These are phyloP conservation scores for Corydoras maculifer DNA, from an alignment of 2,113 vertebrate species.

Conservation along the genomic window DNA sequence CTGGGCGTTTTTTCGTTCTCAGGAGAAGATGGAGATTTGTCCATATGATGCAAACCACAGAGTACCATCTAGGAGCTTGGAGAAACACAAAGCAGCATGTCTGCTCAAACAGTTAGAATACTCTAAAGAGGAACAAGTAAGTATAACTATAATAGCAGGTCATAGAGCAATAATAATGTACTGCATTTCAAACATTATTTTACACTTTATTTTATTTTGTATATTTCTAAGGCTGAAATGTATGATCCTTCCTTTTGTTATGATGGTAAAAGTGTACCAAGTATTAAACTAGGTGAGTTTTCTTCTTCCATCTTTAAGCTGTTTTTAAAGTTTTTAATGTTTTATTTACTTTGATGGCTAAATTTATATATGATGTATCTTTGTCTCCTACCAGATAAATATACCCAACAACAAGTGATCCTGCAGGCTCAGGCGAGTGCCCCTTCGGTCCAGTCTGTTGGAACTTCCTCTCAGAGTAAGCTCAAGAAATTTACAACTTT, in stretches of 20 bases:
- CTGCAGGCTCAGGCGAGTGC: slow-evolving; percentile 68
- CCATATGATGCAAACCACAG: slow-evolving; percentile 76
- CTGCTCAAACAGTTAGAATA: slow-evolving; percentile 74
- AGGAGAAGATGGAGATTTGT: slow-evolving; percentile 71
- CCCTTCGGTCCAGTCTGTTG: slow-evolving; percentile 66
- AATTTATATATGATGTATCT: not conserved
- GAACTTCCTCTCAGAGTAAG: slow-evolving; percentile 70
- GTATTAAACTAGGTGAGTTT: slow-evolving; percentile 74
- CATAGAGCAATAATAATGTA: not conserved
- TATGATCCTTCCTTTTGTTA: slow-evolving; percentile 73
- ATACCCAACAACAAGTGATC: slow-evolving; percentile 77
- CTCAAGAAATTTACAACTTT: not conserved
- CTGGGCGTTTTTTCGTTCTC: not conserved
- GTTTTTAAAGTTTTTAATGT: not conserved
- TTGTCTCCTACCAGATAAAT: slow-evolving; percentile 63
- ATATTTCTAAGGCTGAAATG: slow-evolving; percentile 69
- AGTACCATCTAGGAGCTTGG: slow-evolving; percentile 71
- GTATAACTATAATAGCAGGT: not conserved
- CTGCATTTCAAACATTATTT: not conserved
- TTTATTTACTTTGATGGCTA: not conserved
- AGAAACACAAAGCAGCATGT: slow-evolving; percentile 74
- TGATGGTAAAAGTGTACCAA: slow-evolving; percentile 66
- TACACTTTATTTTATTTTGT: not conserved
- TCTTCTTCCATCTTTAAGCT: not conserved
- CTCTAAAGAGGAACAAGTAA: slow-evolving; percentile 76